Evolutionary conservation across 2,888 invertebrate species (phyloP), one percentile per base, ranked within the genome.

Genomic region (Aspidiotus destructor): DNA sequence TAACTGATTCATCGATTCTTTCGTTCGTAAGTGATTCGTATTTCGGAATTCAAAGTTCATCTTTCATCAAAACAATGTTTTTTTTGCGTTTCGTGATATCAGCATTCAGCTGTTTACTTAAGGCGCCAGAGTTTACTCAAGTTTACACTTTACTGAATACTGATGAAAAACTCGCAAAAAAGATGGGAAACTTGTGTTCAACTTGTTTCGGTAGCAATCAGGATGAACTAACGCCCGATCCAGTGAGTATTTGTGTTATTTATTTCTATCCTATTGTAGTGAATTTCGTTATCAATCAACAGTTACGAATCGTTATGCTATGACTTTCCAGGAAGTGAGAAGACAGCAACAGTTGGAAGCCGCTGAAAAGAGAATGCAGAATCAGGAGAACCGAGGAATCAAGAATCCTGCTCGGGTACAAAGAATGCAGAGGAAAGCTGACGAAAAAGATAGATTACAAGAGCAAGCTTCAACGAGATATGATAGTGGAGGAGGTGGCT

Each of bases 301-400:
- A 3, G 28, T 28, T 28, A 28, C 28, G 5, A 28, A 28, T 28
- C 28, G 1, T 8, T 40, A 16, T 41, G 10, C 15, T 41, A 40
- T 48, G 11, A 17, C 1, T 40, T 9, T 61, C 15, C 42, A 68
- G 69, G 62, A 69, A 17, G 52, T 55, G 1, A 55, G 62, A 44
- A 53, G 67, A 81, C 80, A 72, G 40, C 84, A 85, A 74, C 84
- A 84, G 73, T 79, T 82, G 8, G 86, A 86, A 73, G 87, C 87
- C 1, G 87, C 87, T 0, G 86, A 87, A 75, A 80, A 79, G 60
- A 80, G 87, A 2, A 80, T 81, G 0, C 78, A 79, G 1, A 83
- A 86, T 73, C 82, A 82, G 70, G 84, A 84, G 41, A 75, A 77
- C 0, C 80, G 86, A 6, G 87, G 87, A 0, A 81, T 87, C 7